Evolutionary conservation across 2,888 invertebrate genomes (phyloP).

Genomic region (Yponomeuta malinellus): DNA sequence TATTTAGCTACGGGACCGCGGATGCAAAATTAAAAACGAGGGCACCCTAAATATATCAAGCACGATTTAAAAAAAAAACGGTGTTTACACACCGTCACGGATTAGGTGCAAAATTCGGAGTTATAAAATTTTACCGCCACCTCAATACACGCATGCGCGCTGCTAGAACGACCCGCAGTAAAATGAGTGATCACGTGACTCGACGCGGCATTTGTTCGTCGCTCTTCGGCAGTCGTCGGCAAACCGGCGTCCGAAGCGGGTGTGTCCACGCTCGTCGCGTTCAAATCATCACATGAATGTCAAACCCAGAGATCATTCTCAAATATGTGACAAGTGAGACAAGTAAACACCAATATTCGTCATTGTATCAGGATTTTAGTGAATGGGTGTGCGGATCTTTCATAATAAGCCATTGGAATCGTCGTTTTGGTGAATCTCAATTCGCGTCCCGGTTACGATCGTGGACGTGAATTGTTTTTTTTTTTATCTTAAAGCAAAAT

Average conservation of each 20-base stretch:
- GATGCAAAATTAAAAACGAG: background rate
- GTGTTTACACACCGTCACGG: constrained; percentile 3
- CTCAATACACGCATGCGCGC: constrained; percentile 59
- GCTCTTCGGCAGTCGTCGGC: constrained; percentile 69
- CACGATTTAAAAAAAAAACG: background rate
- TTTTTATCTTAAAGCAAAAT: constrained; percentile 21
- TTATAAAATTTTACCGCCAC: constrained; percentile 28
- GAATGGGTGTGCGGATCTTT: constrained; percentile 33
- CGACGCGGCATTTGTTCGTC: constrained; percentile 73
- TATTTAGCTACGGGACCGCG: background rate
- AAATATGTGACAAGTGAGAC: constrained; percentile 59
- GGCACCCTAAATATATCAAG: background rate
- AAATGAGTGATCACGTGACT: constrained; percentile 76
- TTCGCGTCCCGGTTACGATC: constrained; percentile 50
- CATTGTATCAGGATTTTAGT: constrained; percentile 34
- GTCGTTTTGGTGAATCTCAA: constrained; percentile 52
- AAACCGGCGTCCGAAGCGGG: constrained; percentile 43
- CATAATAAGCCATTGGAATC: constrained; percentile 35
- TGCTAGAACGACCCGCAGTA: constrained; percentile 72
- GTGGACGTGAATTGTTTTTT: constrained; percentile 53
- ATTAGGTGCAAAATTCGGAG: constrained; percentile 10
- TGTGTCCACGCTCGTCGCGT: constrained; percentile 41
- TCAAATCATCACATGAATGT: constrained; percentile 54
- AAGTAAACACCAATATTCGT: constrained; percentile 45
- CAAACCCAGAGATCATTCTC: constrained; percentile 59